Evolutionary conservation across 2,113 vertebrate species (phyloP).

Genomic region (Antechinus stuartii): DNA sequence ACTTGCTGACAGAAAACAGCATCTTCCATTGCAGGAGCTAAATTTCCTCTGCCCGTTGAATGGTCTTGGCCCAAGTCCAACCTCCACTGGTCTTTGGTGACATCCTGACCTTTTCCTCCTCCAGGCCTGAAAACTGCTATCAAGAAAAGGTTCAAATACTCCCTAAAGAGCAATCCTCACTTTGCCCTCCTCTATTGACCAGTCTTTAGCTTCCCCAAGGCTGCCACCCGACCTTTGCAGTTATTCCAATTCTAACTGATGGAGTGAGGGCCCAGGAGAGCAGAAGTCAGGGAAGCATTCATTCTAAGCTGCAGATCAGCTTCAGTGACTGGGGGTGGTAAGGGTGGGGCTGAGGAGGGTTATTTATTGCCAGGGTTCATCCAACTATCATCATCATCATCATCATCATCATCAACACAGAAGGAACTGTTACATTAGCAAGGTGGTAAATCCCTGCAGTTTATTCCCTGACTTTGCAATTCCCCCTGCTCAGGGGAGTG

Average conservation of each 20-base stretch:
- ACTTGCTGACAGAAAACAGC: background rate
- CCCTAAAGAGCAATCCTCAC: background rate
- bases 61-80: background rate
- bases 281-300: background rate
- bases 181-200: background rate
- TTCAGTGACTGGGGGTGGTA: background rate
- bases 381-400: background rate
- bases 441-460: background rate
- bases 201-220: background rate
- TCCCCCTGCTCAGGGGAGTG: background rate
- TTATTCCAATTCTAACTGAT: background rate
- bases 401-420: background rate
- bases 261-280: background rate
- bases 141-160: background rate
- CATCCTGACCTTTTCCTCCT: background rate
- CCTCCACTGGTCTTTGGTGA: background rate
- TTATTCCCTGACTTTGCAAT: background rate
- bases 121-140: background rate
- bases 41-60: background rate
- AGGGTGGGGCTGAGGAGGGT: background rate
- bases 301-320: background rate
- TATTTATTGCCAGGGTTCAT: background rate
- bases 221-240: background rate
- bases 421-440: background rate
- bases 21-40: background rate